These are phyloP conservation scores for Philonicus albiceps DNA, from an alignment of 2,888 invertebrate species.

Conservation along the genomic window DNA sequence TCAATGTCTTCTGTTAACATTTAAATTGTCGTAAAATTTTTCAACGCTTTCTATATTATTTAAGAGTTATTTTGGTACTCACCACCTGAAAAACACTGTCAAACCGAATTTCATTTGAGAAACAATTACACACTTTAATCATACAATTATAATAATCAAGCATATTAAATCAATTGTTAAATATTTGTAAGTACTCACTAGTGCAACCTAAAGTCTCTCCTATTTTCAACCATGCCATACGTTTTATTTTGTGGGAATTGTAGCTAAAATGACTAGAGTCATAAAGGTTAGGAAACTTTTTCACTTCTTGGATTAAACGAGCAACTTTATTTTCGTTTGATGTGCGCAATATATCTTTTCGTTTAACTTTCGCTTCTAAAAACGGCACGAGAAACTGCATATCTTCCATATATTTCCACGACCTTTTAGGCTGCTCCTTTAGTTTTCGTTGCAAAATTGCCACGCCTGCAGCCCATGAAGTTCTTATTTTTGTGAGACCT, in stretches of 20 bases:
- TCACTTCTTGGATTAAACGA: not conserved
- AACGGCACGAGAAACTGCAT: not conserved
- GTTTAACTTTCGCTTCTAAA: not conserved
- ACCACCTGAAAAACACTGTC: no score
- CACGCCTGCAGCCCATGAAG: not conserved
- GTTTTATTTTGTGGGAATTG: not conserved
- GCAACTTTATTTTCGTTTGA: not conserved
- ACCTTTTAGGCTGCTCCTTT: not conserved
- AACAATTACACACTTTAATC: no score
- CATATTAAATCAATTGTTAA: not conserved
- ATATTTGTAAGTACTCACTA: not conserved
- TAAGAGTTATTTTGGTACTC: no score
- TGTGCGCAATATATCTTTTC: not conserved
- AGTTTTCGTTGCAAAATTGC: not conserved
- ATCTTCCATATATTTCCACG: not conserved
- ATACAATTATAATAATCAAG: no score
- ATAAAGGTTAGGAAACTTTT: not conserved
- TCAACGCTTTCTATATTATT: no score
- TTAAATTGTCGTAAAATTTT: no score
- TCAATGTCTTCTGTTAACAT: no score
- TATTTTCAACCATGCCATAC: not conserved
- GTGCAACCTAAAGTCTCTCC: not conserved
- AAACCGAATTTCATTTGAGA: no score
- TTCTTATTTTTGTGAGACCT: not conserved
- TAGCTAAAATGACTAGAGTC: not conserved